Evolutionary conservation across 2,113 vertebrate genomes (phyloP), one percentile per base, ranked within the genome.

Genomic region (Pseudonaja textilis): DNA sequence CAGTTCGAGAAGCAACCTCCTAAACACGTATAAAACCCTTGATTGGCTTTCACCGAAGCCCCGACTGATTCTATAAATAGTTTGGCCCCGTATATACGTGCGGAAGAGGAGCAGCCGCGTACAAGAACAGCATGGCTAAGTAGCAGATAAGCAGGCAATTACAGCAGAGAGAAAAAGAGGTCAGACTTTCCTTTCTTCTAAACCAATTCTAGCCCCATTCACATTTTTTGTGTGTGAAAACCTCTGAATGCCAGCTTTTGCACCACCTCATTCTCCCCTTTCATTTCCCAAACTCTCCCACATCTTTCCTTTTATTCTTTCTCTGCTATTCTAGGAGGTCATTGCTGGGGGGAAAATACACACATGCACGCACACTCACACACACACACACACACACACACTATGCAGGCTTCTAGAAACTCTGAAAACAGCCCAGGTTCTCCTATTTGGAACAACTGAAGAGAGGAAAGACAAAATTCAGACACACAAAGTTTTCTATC

Each of bases 61-160:
- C 94, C 39, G 90, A 92, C 59, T 0, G 0, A 90, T 95, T 94
- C 95, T 96, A 94, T 95, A 93, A 96, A 97, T 94, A 95, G 94
- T 50, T 59, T 74, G 55, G 91, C 3, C 81, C 90, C 59, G 16
- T 92, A 81, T 81, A 16, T 85, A 85, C 0, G 0, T 88, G 81
- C 95, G 50, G 59, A 95, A 95, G 89, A 92, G 47, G 55, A 57
- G 5, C 18, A 57, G 92, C 95, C 55, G 90, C 47, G 0, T 20
- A 64, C 89, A 91, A 93, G 93, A 95, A 81, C 59, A 90, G 81
- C 89, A 85, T 52, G 90, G 89, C 74, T 57, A 90, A 94, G 45
- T 88, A 92, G 89, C 89, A 94, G 93, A 34, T 91, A 92, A 85
- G 74, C 50, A 93, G 64, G 90, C 90, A 94, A 87, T 57, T 95